phyloP scores from a whole-genome alignment of 2,113 vertebrate genomes.

The Xenopus laevis region DNA sequence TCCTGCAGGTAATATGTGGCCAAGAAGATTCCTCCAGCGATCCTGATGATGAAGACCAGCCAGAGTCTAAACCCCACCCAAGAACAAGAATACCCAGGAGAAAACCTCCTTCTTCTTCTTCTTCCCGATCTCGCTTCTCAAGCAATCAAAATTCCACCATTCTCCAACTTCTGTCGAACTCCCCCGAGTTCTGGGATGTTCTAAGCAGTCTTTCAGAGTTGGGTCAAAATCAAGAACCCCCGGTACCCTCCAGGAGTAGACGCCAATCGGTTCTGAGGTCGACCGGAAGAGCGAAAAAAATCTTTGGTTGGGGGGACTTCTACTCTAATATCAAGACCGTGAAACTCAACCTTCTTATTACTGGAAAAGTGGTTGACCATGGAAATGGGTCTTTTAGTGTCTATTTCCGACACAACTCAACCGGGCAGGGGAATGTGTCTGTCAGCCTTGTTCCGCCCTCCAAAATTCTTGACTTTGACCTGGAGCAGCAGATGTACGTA shows the following conservation, averaged over 20 bases:
- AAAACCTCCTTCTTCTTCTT: slow-evolving; percentile 50
- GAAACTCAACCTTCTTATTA: slow-evolving; percentile 92
- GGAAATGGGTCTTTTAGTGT: slow-evolving; percentile 95
- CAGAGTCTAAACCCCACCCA: slow-evolving; percentile 47
- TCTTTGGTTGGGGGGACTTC: slow-evolving; percentile 98
- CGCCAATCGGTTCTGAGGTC: slow-evolving; percentile 70
- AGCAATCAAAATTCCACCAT: slow-evolving; percentile 65
- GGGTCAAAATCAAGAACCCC: slow-evolving; percentile 40
- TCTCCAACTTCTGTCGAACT: slow-evolving; percentile 72
- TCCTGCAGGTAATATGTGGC: slow-evolving; percentile 57
- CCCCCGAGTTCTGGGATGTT: slow-evolving; percentile 79
- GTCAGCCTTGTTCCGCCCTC: slow-evolving; percentile 92
- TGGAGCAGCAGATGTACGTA: slow-evolving; percentile 92
- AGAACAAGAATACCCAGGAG: slow-evolving; percentile 48
- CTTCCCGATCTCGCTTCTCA: slow-evolving; percentile 45
- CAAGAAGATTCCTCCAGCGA: slow-evolving; percentile 49
- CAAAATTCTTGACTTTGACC: slow-evolving; percentile 90
- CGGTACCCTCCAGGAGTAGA: slow-evolving; percentile 64
- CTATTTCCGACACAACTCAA: slow-evolving; percentile 95
- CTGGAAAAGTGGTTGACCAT: slow-evolving; percentile 94
- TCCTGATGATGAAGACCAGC: slow-evolving; percentile 50
- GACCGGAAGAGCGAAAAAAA: slow-evolving; percentile 84
- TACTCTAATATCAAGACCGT: slow-evolving; percentile 99
- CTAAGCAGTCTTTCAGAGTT: slow-evolving; percentile 62
- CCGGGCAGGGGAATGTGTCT: slow-evolving; percentile 93